Conservation (phyloP, 2,797 vertebrate species). For the Myiothlypis chrysogaster region DNA sequence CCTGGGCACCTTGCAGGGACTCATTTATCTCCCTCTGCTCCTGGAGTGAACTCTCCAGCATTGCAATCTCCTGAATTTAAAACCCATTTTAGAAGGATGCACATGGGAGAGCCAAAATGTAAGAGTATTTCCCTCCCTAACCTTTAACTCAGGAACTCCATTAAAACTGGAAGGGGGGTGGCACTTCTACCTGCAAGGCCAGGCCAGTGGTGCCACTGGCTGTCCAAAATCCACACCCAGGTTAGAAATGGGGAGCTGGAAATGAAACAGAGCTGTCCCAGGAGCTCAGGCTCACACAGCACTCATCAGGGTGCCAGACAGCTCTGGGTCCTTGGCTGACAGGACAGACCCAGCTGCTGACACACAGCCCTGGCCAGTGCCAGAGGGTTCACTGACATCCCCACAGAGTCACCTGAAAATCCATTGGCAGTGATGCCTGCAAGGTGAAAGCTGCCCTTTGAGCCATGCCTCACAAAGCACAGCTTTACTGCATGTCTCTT, state of each 20-base stretch:
- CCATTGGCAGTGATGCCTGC: neutral
- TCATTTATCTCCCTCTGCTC: constrained; percentile 75
- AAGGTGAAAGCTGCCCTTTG: neutral
- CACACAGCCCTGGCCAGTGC: fast-evolving
- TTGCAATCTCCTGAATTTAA: constrained; percentile 75
- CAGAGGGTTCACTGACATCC: neutral
- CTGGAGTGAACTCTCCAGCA: constrained; percentile 76
- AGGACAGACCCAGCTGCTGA: neutral
- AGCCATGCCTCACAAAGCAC: neutral
- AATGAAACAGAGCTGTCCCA: neutral
- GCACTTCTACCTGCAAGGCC: neutral
- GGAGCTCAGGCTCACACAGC: neutral
- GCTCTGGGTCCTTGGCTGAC: neutral
- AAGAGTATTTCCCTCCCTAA: neutral
- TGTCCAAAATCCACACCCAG: neutral
- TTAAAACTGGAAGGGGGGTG: neutral
- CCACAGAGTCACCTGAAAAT: fast-evolving
- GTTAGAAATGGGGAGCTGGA: neutral
- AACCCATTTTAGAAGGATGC: neutral
- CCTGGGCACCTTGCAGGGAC: constrained; percentile 74
- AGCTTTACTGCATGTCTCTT: neutral
- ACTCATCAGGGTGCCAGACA: neutral
- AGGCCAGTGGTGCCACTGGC: neutral
- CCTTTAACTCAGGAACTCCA: neutral
- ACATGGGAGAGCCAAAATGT: neutral